Percentiles rank a stretch among this genome's conserved stretches.
Evolutionary conservation across 2,888 invertebrate species (phyloP).

Genomic region (Allophyes oxyacanthae): DNA sequence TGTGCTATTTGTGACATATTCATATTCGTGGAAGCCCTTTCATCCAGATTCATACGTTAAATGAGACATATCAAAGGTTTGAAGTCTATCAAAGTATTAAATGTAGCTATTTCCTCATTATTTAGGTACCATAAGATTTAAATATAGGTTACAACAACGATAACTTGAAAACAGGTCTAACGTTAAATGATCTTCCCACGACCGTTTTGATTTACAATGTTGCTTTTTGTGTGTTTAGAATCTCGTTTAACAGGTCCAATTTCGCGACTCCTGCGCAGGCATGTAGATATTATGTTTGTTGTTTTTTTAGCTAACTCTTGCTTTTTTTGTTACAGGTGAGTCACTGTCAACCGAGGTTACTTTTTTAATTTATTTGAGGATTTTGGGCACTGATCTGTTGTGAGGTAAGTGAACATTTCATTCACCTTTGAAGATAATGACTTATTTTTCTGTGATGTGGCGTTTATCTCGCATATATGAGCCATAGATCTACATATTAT

Average conservation of each 20-base stretch:
- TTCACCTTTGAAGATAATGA: background rate
- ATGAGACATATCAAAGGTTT: no score
- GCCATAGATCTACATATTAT: slow-evolving; percentile 4
- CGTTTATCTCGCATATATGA: background rate
- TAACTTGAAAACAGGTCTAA: slow-evolving; percentile 35
- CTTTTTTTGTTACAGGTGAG: slow-evolving; percentile 70
- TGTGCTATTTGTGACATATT: no score
- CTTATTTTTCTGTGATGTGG: background rate
- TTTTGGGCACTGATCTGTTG: slow-evolving; percentile 7
- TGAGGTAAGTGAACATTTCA: slow-evolving; percentile 18
- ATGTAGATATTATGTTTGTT: slow-evolving; percentile 27
- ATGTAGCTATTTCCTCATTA: slow-evolving; percentile 21
- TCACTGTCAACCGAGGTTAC: slow-evolving; percentile 28
- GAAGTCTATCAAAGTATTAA: slow-evolving; percentile 1
- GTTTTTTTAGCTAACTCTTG: slow-evolving; percentile 44
- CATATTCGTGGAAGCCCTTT: no score
- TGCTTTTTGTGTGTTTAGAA: slow-evolving; percentile 41
- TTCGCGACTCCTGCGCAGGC: slow-evolving; percentile 34
- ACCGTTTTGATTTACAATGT: slow-evolving; percentile 51
- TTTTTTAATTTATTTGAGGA: slow-evolving; percentile 14
- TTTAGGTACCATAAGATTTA: slow-evolving; percentile 27
- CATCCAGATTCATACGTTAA: no score
- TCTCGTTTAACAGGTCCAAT: slow-evolving; percentile 39
- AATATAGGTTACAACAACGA: slow-evolving; percentile 42
- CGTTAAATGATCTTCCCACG: slow-evolving; percentile 55